Conservation (phyloP, 2,797 vertebrate species). For the Stomatorhinus walkeri region DNA sequence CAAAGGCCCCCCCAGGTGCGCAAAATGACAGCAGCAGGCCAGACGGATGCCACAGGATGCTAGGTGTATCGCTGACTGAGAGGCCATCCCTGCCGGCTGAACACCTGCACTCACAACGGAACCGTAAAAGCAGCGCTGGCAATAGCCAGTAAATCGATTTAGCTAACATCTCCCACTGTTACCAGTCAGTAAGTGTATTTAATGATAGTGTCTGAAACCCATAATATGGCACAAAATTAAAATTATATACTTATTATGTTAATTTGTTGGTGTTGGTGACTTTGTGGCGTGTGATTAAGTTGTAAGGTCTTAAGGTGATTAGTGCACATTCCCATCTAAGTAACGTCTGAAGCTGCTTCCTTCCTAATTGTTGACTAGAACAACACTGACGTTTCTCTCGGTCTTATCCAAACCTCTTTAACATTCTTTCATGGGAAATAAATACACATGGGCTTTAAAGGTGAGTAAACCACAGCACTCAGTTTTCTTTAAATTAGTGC, state of each 20-base stretch:
- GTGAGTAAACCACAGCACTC: background rate
- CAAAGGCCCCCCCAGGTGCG: background rate
- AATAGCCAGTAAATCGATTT: background rate
- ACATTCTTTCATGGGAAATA: background rate
- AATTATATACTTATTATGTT: background rate
- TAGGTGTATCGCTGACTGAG: background rate
- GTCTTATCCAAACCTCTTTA: background rate
- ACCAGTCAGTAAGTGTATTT: background rate
- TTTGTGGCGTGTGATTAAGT: background rate
- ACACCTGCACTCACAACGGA: background rate
- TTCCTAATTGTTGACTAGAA: background rate
- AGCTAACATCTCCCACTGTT: background rate
- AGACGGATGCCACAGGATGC: background rate
- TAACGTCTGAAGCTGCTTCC: background rate
- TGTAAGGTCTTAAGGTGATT: background rate
- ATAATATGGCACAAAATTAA: background rate
- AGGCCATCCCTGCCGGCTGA: background rate
- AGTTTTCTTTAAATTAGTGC: background rate
- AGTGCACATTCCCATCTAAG: background rate
- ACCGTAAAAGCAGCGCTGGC: too few species aligned
- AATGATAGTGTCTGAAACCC: background rate
- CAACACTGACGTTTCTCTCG: background rate
- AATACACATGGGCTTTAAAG: background rate
- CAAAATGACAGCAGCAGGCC: background rate
- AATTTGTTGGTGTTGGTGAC: background rate